phyloP scores from a whole-genome alignment of 2,888 invertebrate genomes.

The Gryllus longicercus region DNA sequence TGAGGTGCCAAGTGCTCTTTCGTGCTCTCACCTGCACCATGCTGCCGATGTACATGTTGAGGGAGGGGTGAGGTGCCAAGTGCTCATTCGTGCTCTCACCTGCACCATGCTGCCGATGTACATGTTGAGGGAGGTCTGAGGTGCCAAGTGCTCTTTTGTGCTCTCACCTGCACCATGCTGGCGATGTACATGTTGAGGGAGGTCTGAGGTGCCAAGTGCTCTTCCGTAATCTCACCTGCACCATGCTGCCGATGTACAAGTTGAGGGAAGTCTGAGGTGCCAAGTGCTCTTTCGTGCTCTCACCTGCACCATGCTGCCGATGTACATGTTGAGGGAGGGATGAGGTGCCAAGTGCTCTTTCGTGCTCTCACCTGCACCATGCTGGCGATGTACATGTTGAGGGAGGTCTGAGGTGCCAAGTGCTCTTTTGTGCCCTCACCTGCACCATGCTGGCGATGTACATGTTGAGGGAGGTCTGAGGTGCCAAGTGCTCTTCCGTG shows the following conservation, averaged over 20 bases:
- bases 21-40: constrained; percentile 55
- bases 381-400: constrained; percentile 68
- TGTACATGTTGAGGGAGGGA: no score
- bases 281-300: no score
- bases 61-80: constrained; percentile 64
- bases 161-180: no score
- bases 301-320: no score
- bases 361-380: constrained; percentile 55
- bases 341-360: no score
- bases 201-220: constrained; percentile 63
- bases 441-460: no score
- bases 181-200: constrained; percentile 52
- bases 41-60: constrained; percentile 68
- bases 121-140: constrained; percentile 62
- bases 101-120: no score
- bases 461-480: constrained; percentile 62
- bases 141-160: constrained; percentile 55
- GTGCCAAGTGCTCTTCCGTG: constrained; percentile 55
- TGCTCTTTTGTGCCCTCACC: constrained; percentile 44
- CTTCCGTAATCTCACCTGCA: constrained; percentile 47
- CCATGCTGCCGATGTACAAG: constrained; percentile 67
- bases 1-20: no score
- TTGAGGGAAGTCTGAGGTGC: constrained; percentile 56
- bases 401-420: constrained; percentile 64
- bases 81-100: constrained; percentile 44